Evolutionary conservation across 2,797 vertebrate genomes (phyloP), one percentile per base, ranked within the genome.

Genomic region (Chiroxiphia lanceolata): DNA sequence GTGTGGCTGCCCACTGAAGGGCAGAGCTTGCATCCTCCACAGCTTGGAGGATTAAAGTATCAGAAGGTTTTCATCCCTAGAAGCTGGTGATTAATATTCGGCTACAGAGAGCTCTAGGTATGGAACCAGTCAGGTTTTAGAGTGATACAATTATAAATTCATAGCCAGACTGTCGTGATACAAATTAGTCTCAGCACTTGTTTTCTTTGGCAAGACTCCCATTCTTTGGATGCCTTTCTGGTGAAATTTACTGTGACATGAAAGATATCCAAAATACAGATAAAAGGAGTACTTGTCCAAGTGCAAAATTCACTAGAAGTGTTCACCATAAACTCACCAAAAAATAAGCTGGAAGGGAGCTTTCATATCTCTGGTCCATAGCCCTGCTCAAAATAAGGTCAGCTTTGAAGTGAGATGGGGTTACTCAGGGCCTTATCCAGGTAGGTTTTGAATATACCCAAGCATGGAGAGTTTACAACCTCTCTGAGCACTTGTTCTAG

Each of bases 151-250:
- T 87, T 95, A 95, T 44, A 87, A 85, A 93, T 94, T 93, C 94
- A 92, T 61, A 87, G 82, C 89, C 92, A 96, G 87, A 93, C 92
- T 91, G 91, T 75, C 84, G 81, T 60, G 82, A 83, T 87, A 94
- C 87, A 84, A 89, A 94, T 85, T 77, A 95, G 84, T 68, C 87
- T 96, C 89, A 85, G 69, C 61, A 83, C 48, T 91, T 78, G 60
- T 83, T 85, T 79, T 89, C 42, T 89, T 91, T 93, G 89, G 94
- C 96, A 95, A 93, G 87, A 76, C 54, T 95, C 93, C 87, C 93
- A 84, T 79, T 88, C 44, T 90, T 91, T 82, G 63, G 67, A 87
- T 87, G 76, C 47, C 40, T 94, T 95, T 91, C 90, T 93, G 74
- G 70, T 94, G 54, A 84, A 89, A 83, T 85, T 89, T 86, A 84